phyloP scores from a whole-genome alignment of 2,113 vertebrate species.

The Saccopteryx bilineata region DNA sequence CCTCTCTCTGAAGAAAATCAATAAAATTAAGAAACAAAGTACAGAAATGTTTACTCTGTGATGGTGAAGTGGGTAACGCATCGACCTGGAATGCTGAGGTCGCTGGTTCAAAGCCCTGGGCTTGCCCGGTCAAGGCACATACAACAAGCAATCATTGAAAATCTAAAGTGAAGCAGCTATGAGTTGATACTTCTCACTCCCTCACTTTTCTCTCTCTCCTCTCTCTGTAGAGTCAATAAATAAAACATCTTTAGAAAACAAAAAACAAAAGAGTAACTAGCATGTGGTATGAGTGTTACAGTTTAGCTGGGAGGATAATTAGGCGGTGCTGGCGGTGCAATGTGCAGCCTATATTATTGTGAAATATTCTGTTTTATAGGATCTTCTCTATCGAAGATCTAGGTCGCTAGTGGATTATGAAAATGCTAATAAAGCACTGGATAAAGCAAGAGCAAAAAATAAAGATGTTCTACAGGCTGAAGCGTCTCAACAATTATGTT shows the following conservation, averaged over 20 bases:
- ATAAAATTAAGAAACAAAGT: too few relatives aligned
- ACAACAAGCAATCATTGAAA: too few relatives aligned
- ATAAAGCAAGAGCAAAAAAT: conserved; percentile 98
- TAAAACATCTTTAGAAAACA: neutral
- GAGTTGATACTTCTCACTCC: too few relatives aligned
- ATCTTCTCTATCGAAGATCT: conserved; percentile 97
- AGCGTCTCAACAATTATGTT: conserved; percentile 97
- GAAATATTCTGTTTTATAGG: conserved; percentile 87
- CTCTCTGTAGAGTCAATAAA: too few relatives aligned
- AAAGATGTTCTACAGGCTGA: conserved; percentile 98
- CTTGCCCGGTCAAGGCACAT: too few relatives aligned
- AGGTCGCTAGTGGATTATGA: conserved; percentile 98
- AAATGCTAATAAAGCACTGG: conserved; percentile 98
- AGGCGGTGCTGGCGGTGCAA: neutral
- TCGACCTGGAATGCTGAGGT: too few relatives aligned
- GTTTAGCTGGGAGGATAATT: neutral
- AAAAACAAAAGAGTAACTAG: neutral
- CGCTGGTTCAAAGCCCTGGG: too few relatives aligned
- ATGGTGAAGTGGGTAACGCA: too few relatives aligned
- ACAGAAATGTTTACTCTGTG: too few relatives aligned
- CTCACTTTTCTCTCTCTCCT: too few relatives aligned
- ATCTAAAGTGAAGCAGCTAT: too few relatives aligned
- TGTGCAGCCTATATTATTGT: neutral
- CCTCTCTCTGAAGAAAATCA: too few relatives aligned
- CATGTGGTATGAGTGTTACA: neutral